Percentiles rank a stretch among this genome's conserved stretches.
Evolutionary conservation across 30 jellyfish, hydroid and myxozoan species (phyloP).

Genomic region (Mastigias papua): DNA sequence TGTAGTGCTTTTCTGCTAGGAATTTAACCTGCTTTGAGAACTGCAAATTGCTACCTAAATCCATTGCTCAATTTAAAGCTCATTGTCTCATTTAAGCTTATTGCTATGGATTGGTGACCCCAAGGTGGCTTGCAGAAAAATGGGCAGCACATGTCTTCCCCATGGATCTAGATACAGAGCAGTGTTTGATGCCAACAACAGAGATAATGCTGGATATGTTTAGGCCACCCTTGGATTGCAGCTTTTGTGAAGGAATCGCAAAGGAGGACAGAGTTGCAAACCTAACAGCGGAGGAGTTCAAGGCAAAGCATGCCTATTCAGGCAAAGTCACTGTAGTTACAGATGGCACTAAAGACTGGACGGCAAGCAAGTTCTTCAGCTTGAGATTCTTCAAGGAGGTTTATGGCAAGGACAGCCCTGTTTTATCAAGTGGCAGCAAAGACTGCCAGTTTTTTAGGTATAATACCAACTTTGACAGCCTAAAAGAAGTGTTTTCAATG

Average conservation of each 20-base stretch:
- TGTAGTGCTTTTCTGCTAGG: too few species aligned
- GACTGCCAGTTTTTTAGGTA: slow-evolving; percentile 95
- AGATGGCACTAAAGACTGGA: slow-evolving; percentile 92
- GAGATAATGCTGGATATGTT: slow-evolving; percentile 79
- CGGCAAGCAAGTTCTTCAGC: slow-evolving; percentile 80
- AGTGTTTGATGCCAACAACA: slow-evolving; percentile 66
- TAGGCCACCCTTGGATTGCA: slow-evolving; percentile 91
- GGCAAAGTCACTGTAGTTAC: slow-evolving; percentile 87
- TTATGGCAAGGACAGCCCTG: slow-evolving; percentile 89
- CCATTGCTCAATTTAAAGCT: background rate
- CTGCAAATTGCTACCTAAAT: background rate
- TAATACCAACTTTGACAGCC: slow-evolving; percentile 77
- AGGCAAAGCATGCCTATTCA: slow-evolving; percentile 83
- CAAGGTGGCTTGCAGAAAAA: slow-evolving; percentile 52
- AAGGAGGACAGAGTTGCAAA: slow-evolving; percentile 83
- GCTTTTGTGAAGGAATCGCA: slow-evolving; percentile 77
- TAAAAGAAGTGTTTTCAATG: slow-evolving; percentile 84
- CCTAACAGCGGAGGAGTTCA: slow-evolving; percentile 77
- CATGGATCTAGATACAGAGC: slow-evolving; percentile 74
- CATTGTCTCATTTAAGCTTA: background rate
- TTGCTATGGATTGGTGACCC: slow-evolving; percentile 23
- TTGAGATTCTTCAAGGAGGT: slow-evolving; percentile 73
- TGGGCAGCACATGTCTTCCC: slow-evolving; percentile 48
- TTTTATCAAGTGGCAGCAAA: slow-evolving; percentile 60
- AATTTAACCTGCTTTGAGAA: too few species aligned